Base-by-base conservation (phyloP, 1,140 invertebrate species). In the Danaus melanippus region DNA sequence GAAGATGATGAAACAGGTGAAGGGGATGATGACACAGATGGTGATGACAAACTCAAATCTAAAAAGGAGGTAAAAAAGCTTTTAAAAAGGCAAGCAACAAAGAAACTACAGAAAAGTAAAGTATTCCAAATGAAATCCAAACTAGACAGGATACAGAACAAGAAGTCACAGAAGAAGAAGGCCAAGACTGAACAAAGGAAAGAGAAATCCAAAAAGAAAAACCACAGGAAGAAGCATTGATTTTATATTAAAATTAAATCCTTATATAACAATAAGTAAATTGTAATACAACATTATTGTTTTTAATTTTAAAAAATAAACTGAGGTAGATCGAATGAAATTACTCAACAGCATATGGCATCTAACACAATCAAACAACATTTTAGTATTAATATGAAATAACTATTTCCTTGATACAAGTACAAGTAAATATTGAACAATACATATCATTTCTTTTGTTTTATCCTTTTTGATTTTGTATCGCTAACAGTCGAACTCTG, bases 101-200 rank as follows among this genome's bases (percentile, higher is more conserved):
- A 92, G 62, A 90, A 90, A 71, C 85, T 93, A 8, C 88, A 92
- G 69, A 92, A 92, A 57, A 94, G 92, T 71, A 93, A 92, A 88
- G 88, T 89, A 4, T 94, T 93, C 74, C 90, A 93, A 85, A 89
- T 88, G 72, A 93, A 93, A 67, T 91, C 90, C 62, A 91, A 90
- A 74, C 69, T 93, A 4, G 92, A 93, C 47, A 87, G 88, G 59
- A 71, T 89, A 43, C 86, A 89, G 66, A 91, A 91, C 67, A 89
- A 88, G 56, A 91, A 92, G 72, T 76, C 77, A 46, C 76, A 84
- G 54, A 86, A 83, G 56, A 86, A 85, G 58, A 78, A 76, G 55
- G 67, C 57, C 11, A 86, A 85, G 64, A 59, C 54, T 52, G 69
- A 80, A n/a, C 64, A 70, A 42, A 70, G 58, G 15, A 87, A 84